Conservation (phyloP, 2,113 vertebrate species). For the Cyanoramphus novaezelandiae region DNA sequence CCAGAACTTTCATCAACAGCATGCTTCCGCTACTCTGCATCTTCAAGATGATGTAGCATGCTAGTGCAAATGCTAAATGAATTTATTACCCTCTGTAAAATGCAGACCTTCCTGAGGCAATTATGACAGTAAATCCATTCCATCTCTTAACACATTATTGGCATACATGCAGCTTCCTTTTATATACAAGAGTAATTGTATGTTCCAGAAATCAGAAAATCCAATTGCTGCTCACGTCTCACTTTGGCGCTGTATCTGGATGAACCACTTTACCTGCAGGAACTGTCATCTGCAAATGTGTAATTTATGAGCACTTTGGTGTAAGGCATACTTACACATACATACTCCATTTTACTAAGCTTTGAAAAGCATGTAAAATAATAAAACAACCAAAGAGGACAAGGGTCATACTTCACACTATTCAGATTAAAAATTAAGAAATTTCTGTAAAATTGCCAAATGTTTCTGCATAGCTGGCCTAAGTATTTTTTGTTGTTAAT, state of each 20-base stretch:
- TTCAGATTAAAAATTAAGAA: neutral
- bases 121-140: neutral
- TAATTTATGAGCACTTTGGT: slow-evolving; percentile 6
- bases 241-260: neutral
- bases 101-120: neutral
- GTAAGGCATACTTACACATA: neutral
- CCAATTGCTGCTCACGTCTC: neutral
- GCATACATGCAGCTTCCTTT: neutral
- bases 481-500: neutral
- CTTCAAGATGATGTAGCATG: neutral
- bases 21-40: neutral
- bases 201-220: slow-evolving; percentile 14
- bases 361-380: neutral
- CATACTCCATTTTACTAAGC: neutral
- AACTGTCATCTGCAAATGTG: neutral
- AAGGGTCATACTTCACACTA: neutral
- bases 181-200: neutral
- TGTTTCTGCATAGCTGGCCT: neutral
- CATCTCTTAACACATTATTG: neutral
- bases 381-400: neutral
- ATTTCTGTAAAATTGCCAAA: neutral
- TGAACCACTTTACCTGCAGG: neutral
- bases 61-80: neutral
- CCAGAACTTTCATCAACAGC: neutral
- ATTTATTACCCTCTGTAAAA: neutral